A percentile compares a stretch with the other conserved stretches of the same genome.
These are phyloP conservation scores for Podarcis siculus DNA, from an alignment of 2,797 vertebrate genomes.

Conservation along the genomic window DNA sequence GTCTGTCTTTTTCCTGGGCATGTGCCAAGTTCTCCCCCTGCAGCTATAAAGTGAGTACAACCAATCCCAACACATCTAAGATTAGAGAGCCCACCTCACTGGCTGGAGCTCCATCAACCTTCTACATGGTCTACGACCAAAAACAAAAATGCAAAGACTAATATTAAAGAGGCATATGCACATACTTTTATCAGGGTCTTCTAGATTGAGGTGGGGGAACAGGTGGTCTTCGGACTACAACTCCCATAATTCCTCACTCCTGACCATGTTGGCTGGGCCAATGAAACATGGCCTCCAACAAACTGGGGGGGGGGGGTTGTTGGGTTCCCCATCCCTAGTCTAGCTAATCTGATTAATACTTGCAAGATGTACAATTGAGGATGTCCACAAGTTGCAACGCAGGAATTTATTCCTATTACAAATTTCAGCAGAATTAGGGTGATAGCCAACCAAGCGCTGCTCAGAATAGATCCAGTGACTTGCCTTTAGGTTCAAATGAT, in stretches of 20 bases:
- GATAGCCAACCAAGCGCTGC: too few relatives aligned
- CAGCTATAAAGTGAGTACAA: not conserved
- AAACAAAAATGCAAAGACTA: not conserved
- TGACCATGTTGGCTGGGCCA: not conserved
- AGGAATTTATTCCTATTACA: not conserved
- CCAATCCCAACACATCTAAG: too few relatives aligned
- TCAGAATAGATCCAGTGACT: not conserved
- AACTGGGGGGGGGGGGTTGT: too few relatives aligned
- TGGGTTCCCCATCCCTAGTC: not conserved
- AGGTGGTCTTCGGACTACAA: not conserved
- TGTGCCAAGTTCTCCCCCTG: not conserved
- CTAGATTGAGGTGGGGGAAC: not conserved
- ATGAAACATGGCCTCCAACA: not conserved
- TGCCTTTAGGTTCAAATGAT: not conserved
- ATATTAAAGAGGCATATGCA: not conserved
- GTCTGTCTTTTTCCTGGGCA: not conserved
- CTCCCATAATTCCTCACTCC: not conserved
- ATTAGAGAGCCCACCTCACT: not conserved
- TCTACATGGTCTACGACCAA: not conserved
- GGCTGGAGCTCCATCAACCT: not conserved
- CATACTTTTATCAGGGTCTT: not conserved
- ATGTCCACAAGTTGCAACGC: not conserved
- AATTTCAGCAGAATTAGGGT: not conserved
- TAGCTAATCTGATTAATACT: not conserved
- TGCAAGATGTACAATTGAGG: not conserved